A percentile compares a stretch with the other conserved stretches of the same genome.
Evolutionary conservation across 1,140 invertebrate genomes (phyloP).

Genomic region (Pseudomyrmex gracilis): DNA sequence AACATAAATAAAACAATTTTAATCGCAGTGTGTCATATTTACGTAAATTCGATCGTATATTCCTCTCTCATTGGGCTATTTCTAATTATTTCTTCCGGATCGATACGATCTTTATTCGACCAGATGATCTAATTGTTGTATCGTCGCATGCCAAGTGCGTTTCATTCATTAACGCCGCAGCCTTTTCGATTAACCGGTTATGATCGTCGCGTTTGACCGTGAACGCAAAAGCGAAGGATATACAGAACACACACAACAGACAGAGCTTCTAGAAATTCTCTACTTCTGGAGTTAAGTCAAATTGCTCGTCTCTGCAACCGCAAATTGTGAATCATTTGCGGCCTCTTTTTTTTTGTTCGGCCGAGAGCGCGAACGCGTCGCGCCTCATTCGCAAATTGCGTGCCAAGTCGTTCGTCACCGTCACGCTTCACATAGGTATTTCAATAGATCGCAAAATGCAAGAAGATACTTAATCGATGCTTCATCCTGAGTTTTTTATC

Average conservation of each 20-base stretch:
- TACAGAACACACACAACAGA: constrained; percentile 66
- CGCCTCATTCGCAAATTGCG: constrained; percentile 41
- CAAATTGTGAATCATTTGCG: constrained; percentile 74
- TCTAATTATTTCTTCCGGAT: too few species aligned
- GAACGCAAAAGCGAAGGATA: constrained; percentile 71
- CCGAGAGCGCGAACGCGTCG: constrained; percentile 1
- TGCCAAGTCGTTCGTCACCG: constrained; percentile 61
- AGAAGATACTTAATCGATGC: too few species aligned
- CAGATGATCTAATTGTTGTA: too few species aligned
- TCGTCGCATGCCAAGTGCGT: too few species aligned
- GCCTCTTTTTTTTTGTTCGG: constrained; percentile 30
- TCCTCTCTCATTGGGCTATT: too few species aligned
- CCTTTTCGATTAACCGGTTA: too few species aligned
- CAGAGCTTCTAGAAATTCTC: not conserved
- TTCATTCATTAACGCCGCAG: too few species aligned
- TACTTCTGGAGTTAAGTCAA: constrained; percentile 70
- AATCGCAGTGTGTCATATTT: too few species aligned
- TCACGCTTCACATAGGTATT: constrained; percentile 66
- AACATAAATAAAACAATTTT: too few species aligned
- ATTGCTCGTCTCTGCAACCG: constrained; percentile 54
- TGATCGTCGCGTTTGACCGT: constrained; percentile 55
- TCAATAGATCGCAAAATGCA: constrained; percentile 66
- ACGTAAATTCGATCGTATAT: too few species aligned
- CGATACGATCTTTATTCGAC: too few species aligned
- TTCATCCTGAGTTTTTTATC: too few species aligned